Conservation (phyloP, 2,113 vertebrate genomes). For the Thinocorus orbignyianus region DNA sequence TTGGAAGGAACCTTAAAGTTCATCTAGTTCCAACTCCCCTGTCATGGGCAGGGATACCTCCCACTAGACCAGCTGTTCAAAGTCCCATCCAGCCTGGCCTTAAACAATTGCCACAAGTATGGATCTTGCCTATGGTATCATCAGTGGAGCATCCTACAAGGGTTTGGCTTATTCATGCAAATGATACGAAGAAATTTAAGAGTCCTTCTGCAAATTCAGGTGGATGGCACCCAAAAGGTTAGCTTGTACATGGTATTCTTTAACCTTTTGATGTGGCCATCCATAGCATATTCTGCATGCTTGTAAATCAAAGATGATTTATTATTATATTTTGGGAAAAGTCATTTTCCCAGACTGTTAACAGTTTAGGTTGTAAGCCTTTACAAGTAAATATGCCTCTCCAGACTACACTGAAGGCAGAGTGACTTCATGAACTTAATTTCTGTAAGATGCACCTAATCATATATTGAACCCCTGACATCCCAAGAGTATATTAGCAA, state of each 20-base stretch:
- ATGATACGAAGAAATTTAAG: background rate
- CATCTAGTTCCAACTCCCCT: no score
- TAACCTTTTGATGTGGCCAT: background rate
- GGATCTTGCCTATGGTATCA: background rate
- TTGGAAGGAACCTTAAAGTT: no score
- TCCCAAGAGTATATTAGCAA: background rate
- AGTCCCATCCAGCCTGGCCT: no score
- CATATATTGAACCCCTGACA: background rate
- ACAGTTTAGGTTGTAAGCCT: background rate
- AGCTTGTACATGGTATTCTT: background rate
- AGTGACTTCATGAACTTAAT: background rate
- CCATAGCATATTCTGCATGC: background rate
- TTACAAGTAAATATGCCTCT: background rate
- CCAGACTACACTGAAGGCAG: background rate
- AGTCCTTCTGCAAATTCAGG: background rate
- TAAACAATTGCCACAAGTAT: background rate
- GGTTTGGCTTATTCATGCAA: background rate
- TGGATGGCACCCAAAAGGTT: background rate
- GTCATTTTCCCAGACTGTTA: background rate
- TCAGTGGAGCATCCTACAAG: background rate
- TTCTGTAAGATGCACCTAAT: background rate
- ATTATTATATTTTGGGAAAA: background rate
- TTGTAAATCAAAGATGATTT: background rate
- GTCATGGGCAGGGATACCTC: no score
- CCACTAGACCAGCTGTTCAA: no score